phyloP scores from a whole-genome alignment of 2,797 vertebrate species.

The Glossophaga mutica region DNA sequence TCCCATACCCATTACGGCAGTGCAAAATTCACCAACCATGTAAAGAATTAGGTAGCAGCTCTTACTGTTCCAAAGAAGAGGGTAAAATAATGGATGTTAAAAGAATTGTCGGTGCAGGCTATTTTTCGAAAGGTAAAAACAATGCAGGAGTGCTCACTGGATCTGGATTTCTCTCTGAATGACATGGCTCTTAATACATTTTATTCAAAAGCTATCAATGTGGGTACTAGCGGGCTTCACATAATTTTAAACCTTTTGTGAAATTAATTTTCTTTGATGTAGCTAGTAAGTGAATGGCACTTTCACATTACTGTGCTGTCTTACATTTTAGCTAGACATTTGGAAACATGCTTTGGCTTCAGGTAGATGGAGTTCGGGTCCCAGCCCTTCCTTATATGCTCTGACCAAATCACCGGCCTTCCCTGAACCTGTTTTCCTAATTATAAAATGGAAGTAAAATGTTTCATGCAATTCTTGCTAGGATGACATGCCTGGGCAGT shows the following conservation, averaged over 20 bases:
- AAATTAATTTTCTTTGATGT: background rate
- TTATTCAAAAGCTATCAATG: background rate
- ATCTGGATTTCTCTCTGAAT: background rate
- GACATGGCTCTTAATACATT: background rate
- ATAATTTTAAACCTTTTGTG: background rate
- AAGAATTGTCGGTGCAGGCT: background rate
- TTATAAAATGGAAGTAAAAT: background rate
- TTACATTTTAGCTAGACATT: slow-evolving; percentile 1
- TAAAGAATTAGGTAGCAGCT: background rate
- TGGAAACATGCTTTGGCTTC: slow-evolving; percentile 5
- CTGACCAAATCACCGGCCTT: background rate
- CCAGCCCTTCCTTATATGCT: background rate
- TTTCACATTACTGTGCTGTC: background rate
- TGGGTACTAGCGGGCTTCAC: background rate
- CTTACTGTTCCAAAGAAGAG: background rate
- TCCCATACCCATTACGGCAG: background rate
- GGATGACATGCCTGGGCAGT: background rate
- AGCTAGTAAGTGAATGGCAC: background rate
- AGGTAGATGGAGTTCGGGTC: background rate
- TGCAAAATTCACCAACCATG: background rate
- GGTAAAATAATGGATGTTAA: background rate
- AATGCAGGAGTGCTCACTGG: background rate
- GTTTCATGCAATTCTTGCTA: background rate
- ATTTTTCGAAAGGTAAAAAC: background rate
- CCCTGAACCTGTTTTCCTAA: background rate